Base-by-base conservation (phyloP, 2,888 invertebrate species). In the Petrophora chlorosata region DNA sequence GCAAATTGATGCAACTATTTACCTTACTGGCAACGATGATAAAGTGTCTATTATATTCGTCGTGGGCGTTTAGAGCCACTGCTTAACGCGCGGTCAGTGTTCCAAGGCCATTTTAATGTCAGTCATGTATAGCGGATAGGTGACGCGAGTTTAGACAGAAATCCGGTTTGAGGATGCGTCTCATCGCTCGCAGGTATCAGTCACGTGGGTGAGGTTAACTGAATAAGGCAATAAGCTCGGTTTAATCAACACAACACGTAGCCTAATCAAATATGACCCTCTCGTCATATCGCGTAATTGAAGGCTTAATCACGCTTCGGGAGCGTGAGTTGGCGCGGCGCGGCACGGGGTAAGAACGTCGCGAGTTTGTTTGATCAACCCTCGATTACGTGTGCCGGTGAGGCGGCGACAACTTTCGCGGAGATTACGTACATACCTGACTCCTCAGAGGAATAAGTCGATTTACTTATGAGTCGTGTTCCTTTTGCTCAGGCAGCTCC, bases 221-320 rank as follows among this genome's bases (percentile, higher is more conserved):
- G 82, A 84, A 82, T 86, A 85, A 82, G 79, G 84, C 85, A 88
- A 88, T 87, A 86, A 85, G 83, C 82, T 87, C 75, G 76, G 81
- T 87, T 88, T 88, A 88, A 89, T 88, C 84, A 86, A 87, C 85
- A 85, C 82, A 85, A 86, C 85, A 81, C 80, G 81, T 83, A 81
- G 79, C 80, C 82, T 90, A 87, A 88, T 88, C 88, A 88, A 89
- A 90, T 87, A 89, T 88, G 84, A 86, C 81, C 82, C 87, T 79
- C 82, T 82, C 81, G 83, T 83, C 83, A 85, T 85, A 86, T 83
- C 77, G 79, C 72, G 85, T 87, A 88, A 88, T 86, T 85, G 86
- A 87, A 87, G 83, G 79, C 81, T 86, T 86, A 87, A 87, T 87
- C 85, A 87, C 77, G 79, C 81, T 76, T 71, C 75, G 70, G 73